These are phyloP conservation scores for Phenganax stokvisi DNA, from an alignment of 92 coral and sea anemone genomes.

Conservation along the genomic window DNA sequence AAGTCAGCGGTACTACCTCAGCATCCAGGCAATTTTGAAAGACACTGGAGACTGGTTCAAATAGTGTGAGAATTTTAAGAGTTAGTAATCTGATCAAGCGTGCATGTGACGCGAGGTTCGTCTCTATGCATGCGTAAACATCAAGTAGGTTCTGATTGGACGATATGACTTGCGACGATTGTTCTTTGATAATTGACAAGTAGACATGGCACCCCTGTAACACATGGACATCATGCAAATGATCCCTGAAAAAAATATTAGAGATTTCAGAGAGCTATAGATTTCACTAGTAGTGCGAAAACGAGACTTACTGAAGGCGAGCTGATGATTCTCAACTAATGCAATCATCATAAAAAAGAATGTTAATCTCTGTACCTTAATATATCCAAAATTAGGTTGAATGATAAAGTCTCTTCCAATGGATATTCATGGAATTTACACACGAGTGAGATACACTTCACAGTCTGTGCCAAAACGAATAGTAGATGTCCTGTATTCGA, in stretches of 20 bases:
- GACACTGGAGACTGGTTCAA: slow-evolving; percentile 56
- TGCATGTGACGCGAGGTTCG: slow-evolving; percentile 70
- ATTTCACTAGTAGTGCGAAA: neutral
- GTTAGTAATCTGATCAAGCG: slow-evolving; percentile 67
- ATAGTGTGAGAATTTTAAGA: slow-evolving; percentile 60
- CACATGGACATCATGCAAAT: slow-evolving; percentile 58
- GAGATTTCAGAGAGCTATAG: neutral
- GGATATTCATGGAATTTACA: neutral
- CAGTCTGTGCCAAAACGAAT: slow-evolving; percentile 12
- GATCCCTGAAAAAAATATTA: slow-evolving; percentile 41
- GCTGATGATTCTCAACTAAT: too few species aligned
- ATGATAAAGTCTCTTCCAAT: slow-evolving; percentile 35
- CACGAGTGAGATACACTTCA: slow-evolving; percentile 19
- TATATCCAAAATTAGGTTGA: slow-evolving; percentile 40
- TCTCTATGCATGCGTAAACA: slow-evolving; percentile 48
- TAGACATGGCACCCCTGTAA: slow-evolving; percentile 64
- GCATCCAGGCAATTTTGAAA: slow-evolving; percentile 70
- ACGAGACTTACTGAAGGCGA: neutral
- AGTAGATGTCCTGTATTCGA: neutral
- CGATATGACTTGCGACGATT: slow-evolving; percentile 36
- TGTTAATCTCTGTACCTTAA: slow-evolving; percentile 52
- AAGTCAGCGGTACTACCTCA: slow-evolving; percentile 60
- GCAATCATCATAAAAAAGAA: neutral
- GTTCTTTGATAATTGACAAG: slow-evolving; percentile 44
- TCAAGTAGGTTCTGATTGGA: slow-evolving; percentile 45